Conservation (phyloP, 2,888 invertebrate genomes). For the Abscondita cerata region DNA sequence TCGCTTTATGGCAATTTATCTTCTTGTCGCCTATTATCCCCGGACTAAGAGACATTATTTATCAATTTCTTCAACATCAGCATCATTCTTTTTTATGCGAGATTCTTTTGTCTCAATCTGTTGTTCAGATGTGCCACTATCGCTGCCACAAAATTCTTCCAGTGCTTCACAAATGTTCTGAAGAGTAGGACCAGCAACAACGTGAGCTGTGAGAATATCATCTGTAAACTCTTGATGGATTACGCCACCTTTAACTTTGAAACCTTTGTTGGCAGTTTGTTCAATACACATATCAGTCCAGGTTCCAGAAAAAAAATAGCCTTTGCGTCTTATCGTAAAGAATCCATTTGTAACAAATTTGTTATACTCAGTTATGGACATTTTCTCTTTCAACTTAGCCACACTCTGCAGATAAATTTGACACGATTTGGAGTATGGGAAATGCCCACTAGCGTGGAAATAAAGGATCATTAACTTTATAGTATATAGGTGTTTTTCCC, state of each 20-base stretch:
- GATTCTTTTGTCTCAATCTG: constrained; percentile 52
- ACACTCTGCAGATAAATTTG: too few relatives aligned
- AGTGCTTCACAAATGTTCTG: constrained; percentile 47
- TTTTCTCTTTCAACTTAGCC: constrained; percentile 40
- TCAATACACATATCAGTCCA: constrained; percentile 53
- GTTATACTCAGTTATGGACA: constrained; percentile 43
- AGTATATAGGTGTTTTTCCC: constrained; percentile 48
- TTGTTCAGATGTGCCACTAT: constrained; percentile 49
- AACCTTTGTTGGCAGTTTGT: constrained; percentile 46
- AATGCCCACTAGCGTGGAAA: constrained; percentile 47
- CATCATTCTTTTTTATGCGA: constrained; percentile 46
- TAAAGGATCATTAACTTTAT: constrained; percentile 53
- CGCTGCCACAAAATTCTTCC: constrained; percentile 46
- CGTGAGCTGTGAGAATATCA: constrained; percentile 52
- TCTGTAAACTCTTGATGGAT: constrained; percentile 54
- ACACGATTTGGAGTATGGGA: constrained; percentile 38
- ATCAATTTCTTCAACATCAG: constrained; percentile 44
- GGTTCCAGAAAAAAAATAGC: constrained; percentile 52
- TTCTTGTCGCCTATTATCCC: constrained; percentile 25
- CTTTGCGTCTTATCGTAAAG: constrained; percentile 51
- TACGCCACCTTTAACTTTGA: constrained; percentile 53
- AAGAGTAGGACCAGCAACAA: constrained; percentile 47
- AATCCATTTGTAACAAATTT: constrained; percentile 48
- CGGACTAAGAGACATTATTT: constrained; percentile 24
- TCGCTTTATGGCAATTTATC: constrained; percentile 45